A percentile compares a stretch with the other conserved stretches of the same genome.
Evolutionary conservation across 1,140 invertebrate genomes (phyloP).

Genomic region (Zaprionus gabonicus): DNA sequence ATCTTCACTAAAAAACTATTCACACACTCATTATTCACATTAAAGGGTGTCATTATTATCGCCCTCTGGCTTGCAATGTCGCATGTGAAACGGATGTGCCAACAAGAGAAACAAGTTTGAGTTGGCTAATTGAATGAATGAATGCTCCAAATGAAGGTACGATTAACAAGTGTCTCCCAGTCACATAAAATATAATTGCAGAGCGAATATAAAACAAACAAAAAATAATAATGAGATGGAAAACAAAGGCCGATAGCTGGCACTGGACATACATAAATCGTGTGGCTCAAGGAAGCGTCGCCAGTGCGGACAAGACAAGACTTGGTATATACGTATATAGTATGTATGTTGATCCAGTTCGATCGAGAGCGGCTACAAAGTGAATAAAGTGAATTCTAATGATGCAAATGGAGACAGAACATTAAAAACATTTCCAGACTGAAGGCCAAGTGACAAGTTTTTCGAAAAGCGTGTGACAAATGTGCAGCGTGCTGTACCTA

Average conservation of each 20-base stretch:
- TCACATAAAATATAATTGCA: neutral
- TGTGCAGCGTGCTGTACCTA: slow-evolving; percentile 7
- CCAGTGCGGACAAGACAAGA: neutral
- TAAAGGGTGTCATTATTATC: neutral
- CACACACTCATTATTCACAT: neutral
- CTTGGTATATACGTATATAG: neutral
- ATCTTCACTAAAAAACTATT: neutral
- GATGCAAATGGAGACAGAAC: slow-evolving; percentile 30
- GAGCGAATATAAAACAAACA: neutral
- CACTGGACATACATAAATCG: neutral
- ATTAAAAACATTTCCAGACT: slow-evolving; percentile 23
- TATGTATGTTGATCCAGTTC: neutral
- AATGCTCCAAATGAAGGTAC: neutral
- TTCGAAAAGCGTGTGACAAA: slow-evolving; percentile 29
- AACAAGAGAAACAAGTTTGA: neutral
- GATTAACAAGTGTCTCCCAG: neutral
- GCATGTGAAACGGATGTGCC: neutral
- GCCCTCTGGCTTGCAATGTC: neutral
- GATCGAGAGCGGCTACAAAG: slow-evolving; percentile 23
- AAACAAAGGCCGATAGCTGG: neutral
- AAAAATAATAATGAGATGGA: neutral
- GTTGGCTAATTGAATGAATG: neutral
- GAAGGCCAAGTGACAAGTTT: slow-evolving; percentile 28
- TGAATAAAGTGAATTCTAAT: slow-evolving; percentile 39
- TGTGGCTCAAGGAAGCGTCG: neutral